A percentile compares a stretch with the other conserved stretches of the same genome.
These are phyloP conservation scores for Scaptodrosophila latifasciaeformis DNA, from an alignment of 2,888 invertebrate genomes.

Conservation along the genomic window DNA sequence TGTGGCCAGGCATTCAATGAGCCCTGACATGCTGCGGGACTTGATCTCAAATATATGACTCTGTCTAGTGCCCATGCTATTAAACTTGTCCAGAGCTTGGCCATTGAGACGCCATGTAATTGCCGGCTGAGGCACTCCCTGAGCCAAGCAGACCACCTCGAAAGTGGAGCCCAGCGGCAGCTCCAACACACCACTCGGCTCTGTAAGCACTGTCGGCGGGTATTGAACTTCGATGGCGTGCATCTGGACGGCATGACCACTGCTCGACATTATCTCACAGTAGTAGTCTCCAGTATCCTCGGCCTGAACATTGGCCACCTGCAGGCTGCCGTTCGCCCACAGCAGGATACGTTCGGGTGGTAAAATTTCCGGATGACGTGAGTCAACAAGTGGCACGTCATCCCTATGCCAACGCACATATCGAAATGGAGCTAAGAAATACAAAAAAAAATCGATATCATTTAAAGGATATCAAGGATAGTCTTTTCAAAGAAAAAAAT, in stretches of 20 bases:
- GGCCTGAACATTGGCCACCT: constrained; percentile 76
- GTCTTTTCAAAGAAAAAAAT: no score
- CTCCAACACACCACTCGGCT: constrained; percentile 83
- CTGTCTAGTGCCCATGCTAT: constrained; percentile 67
- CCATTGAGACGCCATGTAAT: constrained; percentile 80
- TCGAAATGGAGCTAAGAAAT: constrained; percentile 77
- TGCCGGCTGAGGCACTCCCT: constrained; percentile 83
- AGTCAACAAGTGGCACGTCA: constrained; percentile 80
- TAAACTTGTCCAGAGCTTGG: constrained; percentile 52
- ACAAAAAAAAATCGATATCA: neutral
- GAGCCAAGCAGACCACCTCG: constrained; percentile 83
- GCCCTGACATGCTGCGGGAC: constrained; percentile 81
- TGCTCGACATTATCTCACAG: constrained; percentile 76
- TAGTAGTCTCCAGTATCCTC: constrained; percentile 78
- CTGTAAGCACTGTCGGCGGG: constrained; percentile 82
- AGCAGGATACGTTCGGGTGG: constrained; percentile 79
- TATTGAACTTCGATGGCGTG: constrained; percentile 87
- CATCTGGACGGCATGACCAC: constrained; percentile 77
- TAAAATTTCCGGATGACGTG: constrained; percentile 76
- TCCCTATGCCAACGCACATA: constrained; percentile 85
- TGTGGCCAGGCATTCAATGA: constrained; percentile 83
- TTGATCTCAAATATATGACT: constrained; percentile 71
- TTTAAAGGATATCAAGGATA: no score
- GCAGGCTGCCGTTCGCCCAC: constrained; percentile 83
- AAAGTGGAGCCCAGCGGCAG: constrained; percentile 85